Evolutionary conservation across 92 coral and sea anemone species (phyloP), one percentile per base, ranked within the genome.

Genomic region (Epizoanthus scotinus): DNA sequence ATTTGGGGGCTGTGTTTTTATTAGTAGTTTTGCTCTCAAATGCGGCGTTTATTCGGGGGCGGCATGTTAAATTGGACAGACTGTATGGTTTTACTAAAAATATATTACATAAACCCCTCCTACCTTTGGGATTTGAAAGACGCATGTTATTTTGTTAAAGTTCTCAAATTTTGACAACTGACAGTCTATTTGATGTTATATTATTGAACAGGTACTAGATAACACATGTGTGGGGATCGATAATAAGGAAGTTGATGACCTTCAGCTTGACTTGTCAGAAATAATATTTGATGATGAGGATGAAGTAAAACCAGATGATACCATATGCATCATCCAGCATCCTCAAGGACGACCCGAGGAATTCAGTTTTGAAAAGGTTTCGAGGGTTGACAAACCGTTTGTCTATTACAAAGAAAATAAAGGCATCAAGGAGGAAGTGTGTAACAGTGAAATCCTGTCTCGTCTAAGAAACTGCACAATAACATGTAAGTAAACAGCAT

Each of bases 311-410:
- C 67, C 44, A 27, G 96, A 84, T 2, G 99, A 93, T 70, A 89
- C 75, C 22, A 69, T 96, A 19, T 81, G 91, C 26, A 89, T 96
- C 22, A 78, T 89, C 62, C 99, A 96, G 66, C 99, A 96, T 56
- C 99, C 99, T 3, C 89, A 78, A 75, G 99, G 99, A 27, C 79
- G 89, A 14, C 93, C 95, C 2, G 87, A 96, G 27, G 91, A 91
- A 54, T 93, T 83, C 44, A 93, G 98, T 74, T 81, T 84, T 61
- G 98, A 89, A 53, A 91, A 89, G 63, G 78, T 96, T 13, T 40
- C 73, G 0, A 34, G 55, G 17, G 78, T 93, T 5, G 89, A 91
- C 14, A 69, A 56, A 58, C 99, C 99, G 0, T 96, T 83, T 75
- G 89, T 96, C 12, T 91, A 67, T 20, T 96, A 96, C 77, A 82